Conservation (phyloP, 2,113 vertebrate genomes). For the Trogon surrucura region DNA sequence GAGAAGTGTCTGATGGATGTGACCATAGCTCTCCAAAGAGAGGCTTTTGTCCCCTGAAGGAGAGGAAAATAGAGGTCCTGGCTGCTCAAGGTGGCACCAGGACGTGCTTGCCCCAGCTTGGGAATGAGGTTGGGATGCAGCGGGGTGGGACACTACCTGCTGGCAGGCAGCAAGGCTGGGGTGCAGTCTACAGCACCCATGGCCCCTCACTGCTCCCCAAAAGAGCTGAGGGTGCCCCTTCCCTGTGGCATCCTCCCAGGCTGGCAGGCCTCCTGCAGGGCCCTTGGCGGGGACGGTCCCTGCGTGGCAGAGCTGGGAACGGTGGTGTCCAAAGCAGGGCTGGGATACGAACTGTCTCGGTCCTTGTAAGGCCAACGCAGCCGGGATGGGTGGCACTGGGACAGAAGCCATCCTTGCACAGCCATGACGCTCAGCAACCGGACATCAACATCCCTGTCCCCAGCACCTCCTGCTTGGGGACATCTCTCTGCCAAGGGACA, state of each 20-base stretch:
- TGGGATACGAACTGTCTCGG: rapidly evolving
- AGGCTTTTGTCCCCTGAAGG: rapidly evolving
- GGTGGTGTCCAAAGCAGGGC: background rate
- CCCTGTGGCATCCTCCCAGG: background rate
- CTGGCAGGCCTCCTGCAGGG: background rate
- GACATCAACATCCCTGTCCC: background rate
- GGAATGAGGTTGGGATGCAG: background rate
- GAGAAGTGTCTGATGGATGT: background rate
- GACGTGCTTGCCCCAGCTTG: background rate
- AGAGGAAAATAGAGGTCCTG: background rate
- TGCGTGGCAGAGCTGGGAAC: rapidly evolving
- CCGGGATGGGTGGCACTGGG: rapidly evolving
- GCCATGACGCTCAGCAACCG: background rate
- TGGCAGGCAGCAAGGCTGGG: background rate
- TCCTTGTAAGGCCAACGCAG: conserved; percentile 21
- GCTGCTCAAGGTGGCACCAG: background rate
- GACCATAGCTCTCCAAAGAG: background rate
- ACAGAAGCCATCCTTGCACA: background rate
- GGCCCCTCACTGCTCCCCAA: rapidly evolving
- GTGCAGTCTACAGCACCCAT: rapidly evolving
- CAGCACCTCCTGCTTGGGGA: background rate
- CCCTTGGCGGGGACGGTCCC: background rate
- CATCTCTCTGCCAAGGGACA: background rate
- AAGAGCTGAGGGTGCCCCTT: background rate
- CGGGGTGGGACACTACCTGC: rapidly evolving